phyloP scores from a whole-genome alignment of 2,888 invertebrate genomes.

The Zonitis immaculata region DNA sequence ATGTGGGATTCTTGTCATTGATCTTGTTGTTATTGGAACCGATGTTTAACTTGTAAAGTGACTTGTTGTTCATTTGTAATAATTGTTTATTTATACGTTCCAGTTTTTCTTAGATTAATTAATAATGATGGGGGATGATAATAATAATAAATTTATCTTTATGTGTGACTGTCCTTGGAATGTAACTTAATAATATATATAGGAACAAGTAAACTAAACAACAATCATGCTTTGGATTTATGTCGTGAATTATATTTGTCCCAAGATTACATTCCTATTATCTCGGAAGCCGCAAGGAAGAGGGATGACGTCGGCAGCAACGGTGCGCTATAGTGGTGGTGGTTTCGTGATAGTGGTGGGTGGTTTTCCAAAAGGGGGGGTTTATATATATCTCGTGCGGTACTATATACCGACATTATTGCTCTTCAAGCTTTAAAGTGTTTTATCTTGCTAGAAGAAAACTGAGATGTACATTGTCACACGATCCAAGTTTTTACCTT shows the following conservation, averaged over 20 bases:
- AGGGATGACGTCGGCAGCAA: constrained; percentile 13
- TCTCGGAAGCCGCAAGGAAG: constrained; percentile 31
- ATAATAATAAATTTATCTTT: constrained; percentile 32
- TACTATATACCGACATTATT: constrained; percentile 25
- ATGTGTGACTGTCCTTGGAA: constrained; percentile 27
- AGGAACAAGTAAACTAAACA: constrained; percentile 43
- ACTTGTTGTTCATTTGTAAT: too few relatives aligned
- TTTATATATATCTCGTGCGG: constrained; percentile 20
- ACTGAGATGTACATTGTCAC: constrained; percentile 21
- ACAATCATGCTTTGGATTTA: constrained; percentile 43
- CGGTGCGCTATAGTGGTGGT: background rate
- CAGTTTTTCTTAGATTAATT: too few relatives aligned
- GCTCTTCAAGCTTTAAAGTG: constrained; percentile 26
- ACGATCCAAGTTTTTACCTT: constrained; percentile 19
- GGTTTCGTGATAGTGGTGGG: background rate
- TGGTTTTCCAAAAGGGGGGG: constrained; percentile 13
- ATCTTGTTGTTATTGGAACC: constrained; percentile 14
- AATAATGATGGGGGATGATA: constrained; percentile 5
- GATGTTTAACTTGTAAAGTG: constrained; percentile 15
- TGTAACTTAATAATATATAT: constrained; percentile 38
- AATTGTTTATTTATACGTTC: too few relatives aligned
- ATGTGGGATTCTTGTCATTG: constrained; percentile 23
- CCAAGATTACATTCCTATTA: constrained; percentile 48
- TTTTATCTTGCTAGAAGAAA: constrained; percentile 25
- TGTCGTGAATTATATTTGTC: constrained; percentile 46